Conservation (phyloP, 1,140 invertebrate species). For the Micrasema longulum region DNA sequence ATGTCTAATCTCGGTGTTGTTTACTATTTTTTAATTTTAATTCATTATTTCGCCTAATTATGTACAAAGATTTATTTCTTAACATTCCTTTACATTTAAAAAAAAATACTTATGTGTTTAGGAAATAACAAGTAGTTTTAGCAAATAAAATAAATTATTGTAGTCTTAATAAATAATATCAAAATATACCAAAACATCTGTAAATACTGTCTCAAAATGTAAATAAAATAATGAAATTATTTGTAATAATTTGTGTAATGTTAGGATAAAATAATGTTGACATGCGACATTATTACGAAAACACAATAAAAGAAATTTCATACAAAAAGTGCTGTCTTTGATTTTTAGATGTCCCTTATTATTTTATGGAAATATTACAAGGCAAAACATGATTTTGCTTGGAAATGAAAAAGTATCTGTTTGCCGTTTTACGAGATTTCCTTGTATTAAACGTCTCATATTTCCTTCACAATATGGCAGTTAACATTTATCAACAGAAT, state of each 20-base stretch:
- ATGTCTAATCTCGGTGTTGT: no score
- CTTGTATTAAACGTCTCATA: conserved; percentile 49
- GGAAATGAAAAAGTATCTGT: conserved; percentile 9
- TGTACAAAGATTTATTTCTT: no score
- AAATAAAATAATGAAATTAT: conserved; percentile 30
- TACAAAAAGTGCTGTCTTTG: neutral
- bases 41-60: no score
- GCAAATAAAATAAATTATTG: conserved; percentile 14
- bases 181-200: conserved; percentile 36
- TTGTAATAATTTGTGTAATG: conserved; percentile 43
- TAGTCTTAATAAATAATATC: conserved; percentile 33
- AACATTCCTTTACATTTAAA: no score
- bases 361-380: conserved; percentile 7
- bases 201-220: conserved; percentile 36
- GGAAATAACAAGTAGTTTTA: conserved; percentile 2
- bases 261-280: conserved; percentile 22
- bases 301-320: no score
- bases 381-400: neutral
- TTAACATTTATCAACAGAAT: conserved; percentile 54
- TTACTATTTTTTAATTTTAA: no score
- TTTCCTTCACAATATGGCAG: conserved; percentile 46
- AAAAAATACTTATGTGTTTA: conserved; percentile 3
- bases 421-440: conserved; percentile 25
- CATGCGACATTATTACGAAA: no score
- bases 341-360: neutral